Evolutionary conservation across 2,888 invertebrate species (phyloP), one percentile per base, ranked within the genome.

Genomic region (Phortica okadai): DNA sequence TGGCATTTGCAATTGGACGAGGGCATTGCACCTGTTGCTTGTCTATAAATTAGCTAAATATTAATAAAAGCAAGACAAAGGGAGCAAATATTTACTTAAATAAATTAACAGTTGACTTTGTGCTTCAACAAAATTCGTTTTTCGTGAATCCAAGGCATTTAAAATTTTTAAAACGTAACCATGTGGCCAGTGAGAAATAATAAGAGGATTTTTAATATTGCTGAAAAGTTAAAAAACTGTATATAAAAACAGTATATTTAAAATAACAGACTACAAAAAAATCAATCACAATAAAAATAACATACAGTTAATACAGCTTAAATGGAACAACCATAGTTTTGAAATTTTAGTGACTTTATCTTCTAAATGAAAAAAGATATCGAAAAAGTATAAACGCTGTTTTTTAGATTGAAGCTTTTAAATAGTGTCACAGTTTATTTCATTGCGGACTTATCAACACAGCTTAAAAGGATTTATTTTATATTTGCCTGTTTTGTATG

Each of bases 131-230:
- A 95, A 92, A 1, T 90, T 90, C 0, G 92, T 89, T 69, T 95
- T 95, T 85, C 93, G 92, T 0, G 97, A 96, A 90, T 97, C 97
- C 89, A 96, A 92, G 0, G 95, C 94, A 91, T 98, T 98, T 83
- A 96, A 93, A 72, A 98, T 94, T 93, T 98, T 98, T 77, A 98
- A 91, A 25, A 96, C 94, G 87, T 96, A 96, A 0, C 95, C 96
- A 82, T 94, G 89, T 0, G 93, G 92, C 79, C 92, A 92, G 79
- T 93, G 92, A 4, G 91, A 88, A 0, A 92, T 91, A 77, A 94
- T 93, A 25, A 94, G 86, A 0, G 94, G 93, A 90, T 95, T 95
- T 88, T 93, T 93, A 77, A 93, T 92, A 78, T 93, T 93, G 73
- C 92, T 92, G 73, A 0, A 85, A 88, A 67, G 73, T 73, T 73